A percentile compares a stretch with the other conserved stretches of the same genome.
phyloP scores from a whole-genome alignment of 2,113 vertebrate genomes.

The Deroptyus accipitrinus region DNA sequence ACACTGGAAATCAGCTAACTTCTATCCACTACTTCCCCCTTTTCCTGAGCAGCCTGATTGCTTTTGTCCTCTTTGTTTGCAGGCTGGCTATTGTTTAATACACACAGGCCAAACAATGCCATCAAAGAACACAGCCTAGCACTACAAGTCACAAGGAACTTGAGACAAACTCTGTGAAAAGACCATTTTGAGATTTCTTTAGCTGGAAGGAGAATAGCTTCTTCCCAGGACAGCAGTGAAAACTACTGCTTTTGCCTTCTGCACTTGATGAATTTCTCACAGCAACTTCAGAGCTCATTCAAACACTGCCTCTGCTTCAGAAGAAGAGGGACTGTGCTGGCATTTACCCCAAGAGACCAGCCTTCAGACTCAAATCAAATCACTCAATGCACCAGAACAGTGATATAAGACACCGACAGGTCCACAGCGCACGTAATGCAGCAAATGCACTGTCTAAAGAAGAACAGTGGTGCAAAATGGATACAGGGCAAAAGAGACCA shows the following conservation, averaged over 20 bases:
- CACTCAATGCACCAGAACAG: not conserved
- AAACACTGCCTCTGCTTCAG: not conserved
- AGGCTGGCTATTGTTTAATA: slow-evolving; percentile 30
- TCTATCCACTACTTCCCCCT: not conserved
- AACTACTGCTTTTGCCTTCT: not conserved
- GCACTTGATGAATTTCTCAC: not conserved
- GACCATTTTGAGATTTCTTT: not conserved
- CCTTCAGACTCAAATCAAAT: not conserved
- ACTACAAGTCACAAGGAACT: slow-evolving; percentile 12
- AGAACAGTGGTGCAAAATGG: not conserved
- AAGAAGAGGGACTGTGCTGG: not conserved
- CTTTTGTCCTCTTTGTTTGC: slow-evolving; percentile 13
- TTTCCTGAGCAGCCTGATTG: not conserved
- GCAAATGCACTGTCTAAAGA: not conserved
- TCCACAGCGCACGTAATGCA: not conserved
- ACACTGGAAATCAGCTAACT: not conserved
- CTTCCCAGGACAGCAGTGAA: not conserved
- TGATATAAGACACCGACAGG: not conserved
- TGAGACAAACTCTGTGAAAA: not conserved
- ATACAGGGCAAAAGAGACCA: not conserved
- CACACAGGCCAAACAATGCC: not conserved
- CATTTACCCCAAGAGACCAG: not conserved
- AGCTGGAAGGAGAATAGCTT: not conserved
- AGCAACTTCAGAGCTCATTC: not conserved
- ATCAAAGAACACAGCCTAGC: slow-evolving; percentile 11